Conservation (phyloP, 2,113 vertebrate genomes). For the Tragelaphus strepsiceros region DNA sequence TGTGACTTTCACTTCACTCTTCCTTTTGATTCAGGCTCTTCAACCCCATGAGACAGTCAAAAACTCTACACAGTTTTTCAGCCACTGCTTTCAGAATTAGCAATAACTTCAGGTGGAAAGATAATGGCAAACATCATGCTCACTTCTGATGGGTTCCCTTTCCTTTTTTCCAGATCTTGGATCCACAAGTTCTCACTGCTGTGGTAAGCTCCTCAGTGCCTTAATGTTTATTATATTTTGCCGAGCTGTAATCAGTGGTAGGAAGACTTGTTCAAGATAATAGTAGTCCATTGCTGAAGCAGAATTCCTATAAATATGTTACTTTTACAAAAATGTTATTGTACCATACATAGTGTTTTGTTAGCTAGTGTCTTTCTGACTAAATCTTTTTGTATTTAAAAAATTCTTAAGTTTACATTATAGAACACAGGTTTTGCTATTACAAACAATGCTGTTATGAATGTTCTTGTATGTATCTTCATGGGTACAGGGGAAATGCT, state of each 20-base stretch:
- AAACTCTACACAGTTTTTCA: not conserved
- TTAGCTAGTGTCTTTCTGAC: not conserved
- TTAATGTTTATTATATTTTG: slow-evolving; percentile 16
- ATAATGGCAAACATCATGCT: not conserved
- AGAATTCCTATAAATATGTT: not conserved
- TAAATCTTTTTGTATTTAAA: slow-evolving; percentile 1
- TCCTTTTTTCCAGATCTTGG: not conserved
- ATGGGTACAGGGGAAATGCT: not conserved
- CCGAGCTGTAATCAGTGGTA: not conserved
- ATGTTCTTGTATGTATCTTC: not conserved
- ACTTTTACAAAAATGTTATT: slow-evolving; percentile 24
- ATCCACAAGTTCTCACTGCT: not conserved
- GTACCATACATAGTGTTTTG: not conserved
- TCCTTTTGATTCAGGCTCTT: not conserved
- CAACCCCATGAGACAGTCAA: not conserved
- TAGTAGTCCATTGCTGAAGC: not conserved
- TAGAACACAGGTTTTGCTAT: slow-evolving; percentile 9
- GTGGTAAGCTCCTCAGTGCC: not conserved
- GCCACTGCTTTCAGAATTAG: not conserved
- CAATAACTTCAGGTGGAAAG: not conserved
- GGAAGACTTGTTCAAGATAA: not conserved
- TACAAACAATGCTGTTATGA: not conserved
- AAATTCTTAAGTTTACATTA: not conserved
- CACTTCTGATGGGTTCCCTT: not conserved
- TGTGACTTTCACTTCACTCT: not conserved